Percentiles rank a stretch among this genome's conserved stretches.
Conservation (phyloP, 2,888 invertebrate species). For the Meloe dianella region DNA sequence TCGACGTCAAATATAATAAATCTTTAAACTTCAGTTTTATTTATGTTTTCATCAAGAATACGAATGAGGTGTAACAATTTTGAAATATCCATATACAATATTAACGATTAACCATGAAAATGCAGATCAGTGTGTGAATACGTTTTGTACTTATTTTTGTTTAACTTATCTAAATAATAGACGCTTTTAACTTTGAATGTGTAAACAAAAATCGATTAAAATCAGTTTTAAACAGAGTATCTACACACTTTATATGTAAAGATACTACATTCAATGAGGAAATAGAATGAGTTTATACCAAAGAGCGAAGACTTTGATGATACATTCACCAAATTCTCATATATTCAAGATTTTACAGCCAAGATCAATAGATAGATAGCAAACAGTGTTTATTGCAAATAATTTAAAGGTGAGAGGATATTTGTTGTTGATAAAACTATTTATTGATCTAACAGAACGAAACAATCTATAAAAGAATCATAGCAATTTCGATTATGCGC, state of each 20-base stretch:
- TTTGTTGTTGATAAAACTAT: conserved; percentile 4
- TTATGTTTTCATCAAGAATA: not conserved
- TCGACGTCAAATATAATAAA: conserved; percentile 4
- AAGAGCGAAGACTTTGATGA: not conserved
- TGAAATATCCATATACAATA: not conserved
- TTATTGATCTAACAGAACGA: not conserved
- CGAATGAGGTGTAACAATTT: not conserved
- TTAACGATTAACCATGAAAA: not conserved
- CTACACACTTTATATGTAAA: not conserved
- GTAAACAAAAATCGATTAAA: not conserved
- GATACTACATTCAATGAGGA: not conserved
- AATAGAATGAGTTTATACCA: not conserved
- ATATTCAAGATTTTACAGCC: not conserved
- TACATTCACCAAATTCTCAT: not conserved
- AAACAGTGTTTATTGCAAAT: not conserved
- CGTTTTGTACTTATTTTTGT: not conserved
- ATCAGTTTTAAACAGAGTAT: not conserved
- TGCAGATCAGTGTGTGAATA: not conserved
- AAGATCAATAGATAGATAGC: not conserved
- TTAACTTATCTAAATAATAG: not conserved
- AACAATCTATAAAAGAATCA: not conserved
- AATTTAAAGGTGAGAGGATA: not conserved
- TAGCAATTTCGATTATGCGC: not conserved
- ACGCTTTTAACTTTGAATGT: not conserved
- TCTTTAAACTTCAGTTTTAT: not conserved